Conservation (phyloP, 2,797 vertebrate species). For the Aulostomus chinensis region DNA sequence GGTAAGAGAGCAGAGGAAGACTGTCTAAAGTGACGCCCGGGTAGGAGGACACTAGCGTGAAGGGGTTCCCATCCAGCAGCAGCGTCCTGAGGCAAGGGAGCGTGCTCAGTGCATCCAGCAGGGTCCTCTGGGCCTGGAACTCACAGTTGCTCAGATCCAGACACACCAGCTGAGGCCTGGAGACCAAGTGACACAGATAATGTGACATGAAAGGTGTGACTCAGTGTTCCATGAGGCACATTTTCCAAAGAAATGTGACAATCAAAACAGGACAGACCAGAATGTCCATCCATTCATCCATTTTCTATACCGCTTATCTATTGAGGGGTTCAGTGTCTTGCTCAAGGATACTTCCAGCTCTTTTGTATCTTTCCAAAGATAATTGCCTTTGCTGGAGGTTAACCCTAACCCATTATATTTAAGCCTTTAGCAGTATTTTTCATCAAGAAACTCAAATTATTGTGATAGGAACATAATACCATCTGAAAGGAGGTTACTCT, state of each 20-base stretch:
- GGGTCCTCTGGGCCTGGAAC: slow-evolving; percentile 72
- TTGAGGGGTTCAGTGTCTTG: too few species aligned
- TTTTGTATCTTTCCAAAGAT: too few species aligned
- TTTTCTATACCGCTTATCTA: too few species aligned
- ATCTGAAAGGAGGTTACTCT: too few species aligned
- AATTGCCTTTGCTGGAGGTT: too few species aligned
- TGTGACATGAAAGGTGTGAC: neutral
- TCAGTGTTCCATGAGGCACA: neutral
- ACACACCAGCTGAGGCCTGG: slow-evolving; percentile 87
- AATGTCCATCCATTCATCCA: too few species aligned
- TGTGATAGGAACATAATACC: too few species aligned
- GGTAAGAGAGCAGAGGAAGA: slow-evolving; percentile 73
- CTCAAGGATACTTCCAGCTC: too few species aligned
- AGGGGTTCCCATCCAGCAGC: slow-evolving; percentile 85
- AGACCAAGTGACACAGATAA: neutral
- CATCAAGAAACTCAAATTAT: too few species aligned
- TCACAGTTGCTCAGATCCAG: slow-evolving; percentile 88
- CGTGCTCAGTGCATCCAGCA: slow-evolving; percentile 69
- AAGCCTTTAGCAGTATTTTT: too few species aligned
- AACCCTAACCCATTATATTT: too few species aligned
- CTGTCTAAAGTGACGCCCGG: slow-evolving; percentile 84
- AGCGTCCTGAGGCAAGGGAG: slow-evolving; percentile 79
- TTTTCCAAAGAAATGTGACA: slow-evolving; percentile 2
- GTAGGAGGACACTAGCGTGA: slow-evolving; percentile 82
- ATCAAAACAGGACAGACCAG: too few species aligned